These are phyloP conservation scores for Paguma larvata DNA, from an alignment of 2,797 vertebrate genomes.

Conservation along the genomic window DNA sequence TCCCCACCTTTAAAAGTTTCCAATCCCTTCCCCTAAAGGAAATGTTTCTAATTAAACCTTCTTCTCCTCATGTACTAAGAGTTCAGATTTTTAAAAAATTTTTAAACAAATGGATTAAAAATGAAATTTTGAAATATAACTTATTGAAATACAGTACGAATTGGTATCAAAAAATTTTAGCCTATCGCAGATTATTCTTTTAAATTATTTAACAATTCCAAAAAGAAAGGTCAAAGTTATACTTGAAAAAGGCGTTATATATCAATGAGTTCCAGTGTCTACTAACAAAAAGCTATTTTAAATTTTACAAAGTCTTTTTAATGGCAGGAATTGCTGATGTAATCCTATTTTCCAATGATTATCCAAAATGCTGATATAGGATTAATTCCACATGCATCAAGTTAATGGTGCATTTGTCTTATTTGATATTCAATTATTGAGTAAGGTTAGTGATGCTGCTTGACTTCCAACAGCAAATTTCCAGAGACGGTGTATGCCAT, in stretches of 20 bases:
- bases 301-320: conserved; percentile 63
- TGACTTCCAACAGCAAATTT: background rate
- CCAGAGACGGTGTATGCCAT: background rate
- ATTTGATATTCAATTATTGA: background rate
- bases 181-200: conserved; percentile 33
- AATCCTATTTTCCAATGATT: background rate
- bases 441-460: background rate
- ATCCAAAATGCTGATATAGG: background rate
- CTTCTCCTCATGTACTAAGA: background rate
- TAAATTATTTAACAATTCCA: conserved; percentile 53
- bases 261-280: conserved; percentile 30
- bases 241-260: conserved; percentile 22
- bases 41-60: background rate
- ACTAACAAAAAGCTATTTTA: background rate
- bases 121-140: background rate
- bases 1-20: background rate
- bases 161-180: conserved; percentile 44
- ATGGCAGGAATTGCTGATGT: background rate
- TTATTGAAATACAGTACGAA: background rate
- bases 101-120: conserved; percentile 30
- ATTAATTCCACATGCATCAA: conserved; percentile 36
- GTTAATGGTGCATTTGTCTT: background rate
- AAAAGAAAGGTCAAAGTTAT: conserved; percentile 11
- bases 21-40: background rate
- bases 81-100: background rate